Conservation (phyloP, 2,797 vertebrate species). For the Sebastes vulpes region DNA sequence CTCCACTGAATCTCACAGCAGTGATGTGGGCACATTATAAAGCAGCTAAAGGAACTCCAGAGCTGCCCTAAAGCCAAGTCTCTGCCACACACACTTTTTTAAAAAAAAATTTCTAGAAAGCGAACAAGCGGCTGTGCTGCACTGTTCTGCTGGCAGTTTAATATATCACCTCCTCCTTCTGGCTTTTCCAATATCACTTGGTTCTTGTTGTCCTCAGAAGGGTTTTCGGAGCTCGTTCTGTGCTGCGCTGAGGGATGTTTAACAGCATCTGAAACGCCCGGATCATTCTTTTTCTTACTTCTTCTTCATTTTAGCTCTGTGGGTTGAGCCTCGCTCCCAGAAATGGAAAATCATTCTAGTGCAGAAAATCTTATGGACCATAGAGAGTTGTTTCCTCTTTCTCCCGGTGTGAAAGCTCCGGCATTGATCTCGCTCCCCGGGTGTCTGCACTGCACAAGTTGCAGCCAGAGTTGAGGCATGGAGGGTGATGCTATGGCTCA, state of each 20-base stretch:
- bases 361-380: conserved; percentile 44
- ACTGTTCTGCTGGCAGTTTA: conserved; percentile 47
- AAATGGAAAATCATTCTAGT: conserved; percentile 54
- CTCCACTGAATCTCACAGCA: background rate
- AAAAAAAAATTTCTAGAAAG: background rate
- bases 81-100: conserved; percentile 12
- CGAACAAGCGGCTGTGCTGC: conserved; percentile 31
- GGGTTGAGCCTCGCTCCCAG: conserved; percentile 27
- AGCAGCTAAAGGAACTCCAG: conserved; percentile 27
- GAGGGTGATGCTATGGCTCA: background rate
- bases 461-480: background rate
- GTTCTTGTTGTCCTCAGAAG: conserved; percentile 53
- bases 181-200: conserved; percentile 60
- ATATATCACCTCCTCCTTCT: conserved; percentile 55
- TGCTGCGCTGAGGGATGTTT: conserved; percentile 46
- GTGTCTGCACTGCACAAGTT: conserved; percentile 27
- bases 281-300: background rate
- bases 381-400: conserved; percentile 52
- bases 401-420: conserved; percentile 30
- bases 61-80: conserved; percentile 33
- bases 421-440: conserved; percentile 45
- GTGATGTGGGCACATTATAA: conserved; percentile 15
- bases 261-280: conserved; percentile 40
- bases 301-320: background rate
- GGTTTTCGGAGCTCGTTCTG: conserved; percentile 46